Evolutionary conservation across 2,888 invertebrate genomes (phyloP).

Genomic region (Bibio marci): DNA sequence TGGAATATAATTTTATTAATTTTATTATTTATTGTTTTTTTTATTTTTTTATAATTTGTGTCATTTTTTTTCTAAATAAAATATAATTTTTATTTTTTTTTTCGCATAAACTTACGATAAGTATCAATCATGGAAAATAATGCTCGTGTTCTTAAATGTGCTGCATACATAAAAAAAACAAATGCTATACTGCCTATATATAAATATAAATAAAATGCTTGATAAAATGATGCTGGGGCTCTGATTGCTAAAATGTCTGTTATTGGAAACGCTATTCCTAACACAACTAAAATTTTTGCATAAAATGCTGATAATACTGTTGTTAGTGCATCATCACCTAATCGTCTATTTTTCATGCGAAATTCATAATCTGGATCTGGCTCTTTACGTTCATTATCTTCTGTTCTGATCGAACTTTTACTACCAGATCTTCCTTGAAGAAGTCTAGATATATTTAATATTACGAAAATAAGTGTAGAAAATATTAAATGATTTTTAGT

Average conservation of each 20-base stretch:
- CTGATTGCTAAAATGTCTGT: slow-evolving; percentile 59
- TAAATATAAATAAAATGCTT: slow-evolving; percentile 62
- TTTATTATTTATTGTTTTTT: too few relatives aligned
- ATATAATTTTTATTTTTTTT: too few relatives aligned
- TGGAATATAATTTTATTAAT: too few relatives aligned
- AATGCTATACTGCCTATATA: slow-evolving; percentile 54
- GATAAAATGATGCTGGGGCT: slow-evolving; percentile 36
- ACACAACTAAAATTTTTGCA: slow-evolving; percentile 58
- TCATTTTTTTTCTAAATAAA: too few relatives aligned
- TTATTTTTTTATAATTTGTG: too few relatives aligned
- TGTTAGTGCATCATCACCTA: slow-evolving; percentile 36
- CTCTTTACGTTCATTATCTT: neutral
- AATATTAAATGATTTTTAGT: neutral
- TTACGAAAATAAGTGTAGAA: neutral
- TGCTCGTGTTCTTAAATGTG: slow-evolving; percentile 38
- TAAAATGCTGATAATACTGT: slow-evolving; percentile 56
- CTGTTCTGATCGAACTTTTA: slow-evolving; percentile 2
- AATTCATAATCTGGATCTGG: slow-evolving; percentile 1
- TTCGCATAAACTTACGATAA: slow-evolving; percentile 8
- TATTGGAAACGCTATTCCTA: slow-evolving; percentile 62
- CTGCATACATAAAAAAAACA: slow-evolving; percentile 46
- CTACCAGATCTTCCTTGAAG: slow-evolving; percentile 4
- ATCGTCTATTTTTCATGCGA: slow-evolving; percentile 5
- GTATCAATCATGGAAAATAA: slow-evolving; percentile 33
- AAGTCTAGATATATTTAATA: slow-evolving; percentile 2